Conservation (phyloP, 2,113 vertebrate species). For the Sceloporus tristichus region DNA sequence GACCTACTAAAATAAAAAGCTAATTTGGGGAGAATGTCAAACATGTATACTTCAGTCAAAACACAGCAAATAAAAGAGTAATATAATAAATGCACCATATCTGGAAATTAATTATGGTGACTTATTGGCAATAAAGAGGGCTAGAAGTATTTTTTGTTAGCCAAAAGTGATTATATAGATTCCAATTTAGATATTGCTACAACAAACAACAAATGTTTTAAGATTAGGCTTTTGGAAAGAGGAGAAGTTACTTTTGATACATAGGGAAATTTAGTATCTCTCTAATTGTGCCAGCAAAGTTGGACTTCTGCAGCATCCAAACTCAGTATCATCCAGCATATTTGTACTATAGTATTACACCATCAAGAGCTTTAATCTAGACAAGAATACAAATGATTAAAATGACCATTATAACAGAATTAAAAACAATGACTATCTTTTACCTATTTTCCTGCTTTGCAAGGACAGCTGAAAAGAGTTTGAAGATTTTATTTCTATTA, state of each 20-base stretch:
- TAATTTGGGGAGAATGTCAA: background rate
- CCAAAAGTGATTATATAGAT: background rate
- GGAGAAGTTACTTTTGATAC: background rate
- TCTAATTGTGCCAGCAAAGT: background rate
- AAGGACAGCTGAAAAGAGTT: background rate
- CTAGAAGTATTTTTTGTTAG: background rate
- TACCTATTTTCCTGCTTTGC: background rate
- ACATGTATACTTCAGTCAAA: background rate
- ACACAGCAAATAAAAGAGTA: background rate
- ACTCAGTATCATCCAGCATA: background rate
- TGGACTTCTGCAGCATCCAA: background rate
- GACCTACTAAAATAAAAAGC: background rate
- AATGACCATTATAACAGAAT: background rate
- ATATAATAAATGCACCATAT: background rate
- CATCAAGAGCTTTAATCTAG: background rate
- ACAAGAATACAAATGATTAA: background rate
- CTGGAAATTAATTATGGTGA: background rate
- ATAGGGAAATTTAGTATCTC: background rate
- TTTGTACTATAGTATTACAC: background rate
- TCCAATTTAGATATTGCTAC: background rate
- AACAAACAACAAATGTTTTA: background rate
- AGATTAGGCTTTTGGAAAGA: background rate
- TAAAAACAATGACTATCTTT: background rate
- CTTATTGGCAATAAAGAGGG: background rate
- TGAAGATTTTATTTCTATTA: too few species aligned